Evolutionary conservation across 2,888 invertebrate species (phyloP).

Genomic region (Lycia hirtaria): DNA sequence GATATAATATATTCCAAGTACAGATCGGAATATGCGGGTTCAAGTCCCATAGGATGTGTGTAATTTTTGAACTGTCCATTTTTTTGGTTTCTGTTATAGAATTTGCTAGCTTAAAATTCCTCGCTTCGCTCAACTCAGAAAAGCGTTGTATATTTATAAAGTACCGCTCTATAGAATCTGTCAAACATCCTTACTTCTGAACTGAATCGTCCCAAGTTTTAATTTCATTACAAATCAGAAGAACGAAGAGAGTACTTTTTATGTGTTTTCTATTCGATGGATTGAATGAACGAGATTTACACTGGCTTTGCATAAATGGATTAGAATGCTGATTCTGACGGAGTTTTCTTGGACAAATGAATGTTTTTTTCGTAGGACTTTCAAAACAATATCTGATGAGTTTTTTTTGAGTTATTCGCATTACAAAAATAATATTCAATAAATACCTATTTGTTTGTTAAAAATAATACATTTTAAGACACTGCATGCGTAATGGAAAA

Average conservation of each 20-base stretch:
- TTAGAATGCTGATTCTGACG: slow-evolving; percentile 51
- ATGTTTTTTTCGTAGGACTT: slow-evolving; percentile 39
- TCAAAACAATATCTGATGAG: slow-evolving; percentile 33
- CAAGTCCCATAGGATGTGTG: too few species aligned
- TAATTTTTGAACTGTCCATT: too few species aligned
- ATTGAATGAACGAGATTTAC: slow-evolving; percentile 54
- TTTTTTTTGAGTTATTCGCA: not conserved
- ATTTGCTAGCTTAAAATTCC: too few species aligned
- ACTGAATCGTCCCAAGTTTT: slow-evolving; percentile 58
- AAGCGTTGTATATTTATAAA: too few species aligned
- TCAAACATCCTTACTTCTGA: slow-evolving; percentile 14
- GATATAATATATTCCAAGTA: too few species aligned
- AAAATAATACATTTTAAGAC: too few species aligned
- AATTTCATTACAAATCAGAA: slow-evolving; percentile 66
- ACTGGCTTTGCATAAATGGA: slow-evolving; percentile 54
- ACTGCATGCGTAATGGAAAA: too few species aligned
- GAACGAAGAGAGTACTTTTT: slow-evolving; percentile 56
- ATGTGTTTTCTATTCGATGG: slow-evolving; percentile 56
- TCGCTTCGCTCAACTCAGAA: too few species aligned
- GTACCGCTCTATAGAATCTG: too few species aligned
- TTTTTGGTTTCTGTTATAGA: too few species aligned
- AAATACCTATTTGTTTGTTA: too few species aligned
- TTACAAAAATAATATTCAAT: not conserved
- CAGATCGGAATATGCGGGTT: too few species aligned
- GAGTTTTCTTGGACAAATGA: slow-evolving; percentile 40